phyloP scores from a whole-genome alignment of 35 echinoderm and acorn worm species.

The Apostichopus californicus region DNA sequence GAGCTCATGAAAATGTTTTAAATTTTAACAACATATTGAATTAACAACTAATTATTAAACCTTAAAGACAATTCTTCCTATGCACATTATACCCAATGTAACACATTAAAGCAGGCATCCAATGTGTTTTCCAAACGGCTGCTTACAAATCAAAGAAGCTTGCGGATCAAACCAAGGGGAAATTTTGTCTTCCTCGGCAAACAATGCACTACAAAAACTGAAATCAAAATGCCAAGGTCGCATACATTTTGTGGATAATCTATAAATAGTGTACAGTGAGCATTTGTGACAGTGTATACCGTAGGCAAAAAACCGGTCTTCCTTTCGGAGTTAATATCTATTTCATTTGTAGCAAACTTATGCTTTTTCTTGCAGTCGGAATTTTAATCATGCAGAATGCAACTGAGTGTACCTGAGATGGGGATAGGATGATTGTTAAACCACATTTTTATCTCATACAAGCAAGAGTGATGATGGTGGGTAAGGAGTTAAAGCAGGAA shows the following conservation, averaged over 20 bases:
- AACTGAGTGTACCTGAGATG: background rate
- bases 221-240: constrained; percentile 46
- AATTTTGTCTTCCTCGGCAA: constrained; percentile 66
- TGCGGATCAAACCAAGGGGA: constrained; percentile 6
- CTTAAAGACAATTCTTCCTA: too few relatives aligned
- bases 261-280: constrained; percentile 18
- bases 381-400: background rate
- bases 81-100: background rate
- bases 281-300: background rate
- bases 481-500: too few relatives aligned
- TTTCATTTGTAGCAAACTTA: background rate
- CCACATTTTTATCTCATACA: background rate
- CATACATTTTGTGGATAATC: constrained; percentile 1
- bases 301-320: background rate
- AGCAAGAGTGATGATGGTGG: too few relatives aligned
- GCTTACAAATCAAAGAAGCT: background rate
- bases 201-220: constrained; percentile 5
- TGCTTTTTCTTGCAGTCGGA: background rate
- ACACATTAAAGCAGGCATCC: background rate
- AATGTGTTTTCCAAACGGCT: background rate
- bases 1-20: background rate
- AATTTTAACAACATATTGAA: too few relatives aligned
- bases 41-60: too few relatives aligned
- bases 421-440: background rate
- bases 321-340: background rate